Base-by-base conservation (phyloP, 2,797 vertebrate genomes). In the Sebastes matsubarae region DNA sequence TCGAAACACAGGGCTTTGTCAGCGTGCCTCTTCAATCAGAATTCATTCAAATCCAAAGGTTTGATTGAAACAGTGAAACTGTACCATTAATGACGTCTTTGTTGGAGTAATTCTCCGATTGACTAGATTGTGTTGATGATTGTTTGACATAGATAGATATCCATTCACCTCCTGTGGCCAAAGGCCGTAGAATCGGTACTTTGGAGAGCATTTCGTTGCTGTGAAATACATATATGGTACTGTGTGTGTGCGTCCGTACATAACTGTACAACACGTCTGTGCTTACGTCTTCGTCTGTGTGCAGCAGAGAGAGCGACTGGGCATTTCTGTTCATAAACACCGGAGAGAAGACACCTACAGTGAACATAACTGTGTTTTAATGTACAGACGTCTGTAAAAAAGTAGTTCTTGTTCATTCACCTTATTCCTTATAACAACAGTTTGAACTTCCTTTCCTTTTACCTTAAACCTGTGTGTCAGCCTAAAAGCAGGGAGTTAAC, bases 21-120 rank as follows among this genome's bases (percentile, higher is more conserved):
- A 84, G 81, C 11, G 81, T 88, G 86, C 88, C 92, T 93, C 93
- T 95, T 94, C 91, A 95, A 92, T 93, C 91, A 92, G 72, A 94
- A 89, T 91, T 90, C 81, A 92, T 94, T 94, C 92, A 93, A 54
- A 90, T 89, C 90, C 80, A 87, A 86, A 85, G 74, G 75, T 89
- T 81, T 90, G 93, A 94, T 94, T 92, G 91, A 91, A 90, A 88
- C 83, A 79, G 81, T 83, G 80, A 93, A 89, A 93, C 90, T 92
- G 84, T 87, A 75, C 91, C 87, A 92, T 94, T 91, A 92, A 52
- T 67, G 85, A 83, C 76, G 81, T 92, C 93, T 94, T 95, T 94
- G 93, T 94, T 89, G 90, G 75, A 92, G 73, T 90, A 77, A 87
- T 94, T 89, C 90, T 77, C 72, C 61, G 50, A 92, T 68, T 78